Conservation (phyloP, 2,888 invertebrate species). For the Portevinia maculata region DNA sequence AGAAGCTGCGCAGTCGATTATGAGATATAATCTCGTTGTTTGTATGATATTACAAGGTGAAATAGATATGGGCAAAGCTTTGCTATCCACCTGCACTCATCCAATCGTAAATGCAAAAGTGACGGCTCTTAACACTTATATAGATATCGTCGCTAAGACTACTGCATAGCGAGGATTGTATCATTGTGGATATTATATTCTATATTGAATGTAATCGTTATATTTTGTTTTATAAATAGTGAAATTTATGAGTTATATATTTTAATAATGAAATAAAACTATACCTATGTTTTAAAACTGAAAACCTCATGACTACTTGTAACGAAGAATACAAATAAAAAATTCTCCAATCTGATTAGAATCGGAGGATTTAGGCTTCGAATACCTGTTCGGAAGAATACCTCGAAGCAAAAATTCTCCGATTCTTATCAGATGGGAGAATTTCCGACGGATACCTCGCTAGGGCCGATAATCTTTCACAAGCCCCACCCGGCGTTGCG, state of each 20-base stretch:
- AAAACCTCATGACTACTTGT: not conserved
- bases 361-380: too few species aligned
- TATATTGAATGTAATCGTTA: slow-evolving; percentile 51
- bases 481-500: too few species aligned
- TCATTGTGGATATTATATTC: slow-evolving; percentile 57
- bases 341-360: too few species aligned
- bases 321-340: too few species aligned
- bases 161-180: slow-evolving; percentile 34
- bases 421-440: too few species aligned
- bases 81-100: slow-evolving; percentile 79
- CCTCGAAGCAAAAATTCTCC: too few species aligned
- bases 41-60: slow-evolving; percentile 90
- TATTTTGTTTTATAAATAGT: slow-evolving; percentile 3
- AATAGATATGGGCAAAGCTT: slow-evolving; percentile 85
- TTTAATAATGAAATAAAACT: not conserved
- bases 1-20: slow-evolving; percentile 87
- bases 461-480: too few species aligned
- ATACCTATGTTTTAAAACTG: slow-evolving; percentile 9
- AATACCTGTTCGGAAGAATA: too few species aligned
- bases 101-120: slow-evolving; percentile 79
- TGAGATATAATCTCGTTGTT: slow-evolving; percentile 91
- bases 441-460: too few species aligned
- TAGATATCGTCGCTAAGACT: slow-evolving; percentile 84
- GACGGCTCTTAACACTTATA: slow-evolving; percentile 84
- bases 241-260: not conserved